Percentiles rank a stretch among this genome's conserved stretches.
Conservation (phyloP, 2,888 invertebrate species). For the Miltochrista miniata region DNA sequence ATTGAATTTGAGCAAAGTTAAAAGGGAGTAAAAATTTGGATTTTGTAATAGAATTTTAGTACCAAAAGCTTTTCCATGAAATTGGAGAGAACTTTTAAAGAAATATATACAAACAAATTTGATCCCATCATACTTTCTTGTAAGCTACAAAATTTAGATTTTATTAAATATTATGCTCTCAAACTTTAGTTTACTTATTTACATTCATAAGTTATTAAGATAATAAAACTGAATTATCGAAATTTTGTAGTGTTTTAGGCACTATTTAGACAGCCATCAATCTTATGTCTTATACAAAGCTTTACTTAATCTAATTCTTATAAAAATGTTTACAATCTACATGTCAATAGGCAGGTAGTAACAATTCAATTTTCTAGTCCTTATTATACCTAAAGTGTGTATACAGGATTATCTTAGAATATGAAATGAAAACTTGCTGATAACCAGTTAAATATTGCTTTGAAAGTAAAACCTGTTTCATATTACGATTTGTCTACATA, state of each 20-base stretch:
- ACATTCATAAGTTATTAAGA: constrained; percentile 70
- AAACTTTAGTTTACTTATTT: constrained; percentile 63
- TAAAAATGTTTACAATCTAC: constrained; percentile 73
- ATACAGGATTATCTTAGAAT: constrained; percentile 37
- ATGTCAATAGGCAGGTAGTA: constrained; percentile 81
- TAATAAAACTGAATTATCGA: constrained; percentile 81
- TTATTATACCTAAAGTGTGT: constrained; percentile 47
- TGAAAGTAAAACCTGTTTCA: neutral
- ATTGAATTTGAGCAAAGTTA: constrained; percentile 33
- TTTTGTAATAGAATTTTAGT: neutral
- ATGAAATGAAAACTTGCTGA: constrained; percentile 15
- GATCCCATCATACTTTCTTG: constrained; percentile 72
- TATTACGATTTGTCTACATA: neutral
- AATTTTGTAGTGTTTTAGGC: constrained; percentile 83
- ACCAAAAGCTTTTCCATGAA: constrained; percentile 6
- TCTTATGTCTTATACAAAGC: constrained; percentile 81
- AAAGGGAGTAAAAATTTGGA: constrained; percentile 10
- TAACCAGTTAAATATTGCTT: constrained; percentile 2
- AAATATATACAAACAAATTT: constrained; percentile 67
- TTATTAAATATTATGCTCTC: constrained; percentile 63
- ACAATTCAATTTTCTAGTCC: constrained; percentile 67
- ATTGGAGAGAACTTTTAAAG: constrained; percentile 24
- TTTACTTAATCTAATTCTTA: constrained; percentile 68
- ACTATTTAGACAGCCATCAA: constrained; percentile 84
- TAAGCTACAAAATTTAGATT: constrained; percentile 64